Conservation (phyloP, 1,140 invertebrate species). For the Meloidogyne floridensis region DNA sequence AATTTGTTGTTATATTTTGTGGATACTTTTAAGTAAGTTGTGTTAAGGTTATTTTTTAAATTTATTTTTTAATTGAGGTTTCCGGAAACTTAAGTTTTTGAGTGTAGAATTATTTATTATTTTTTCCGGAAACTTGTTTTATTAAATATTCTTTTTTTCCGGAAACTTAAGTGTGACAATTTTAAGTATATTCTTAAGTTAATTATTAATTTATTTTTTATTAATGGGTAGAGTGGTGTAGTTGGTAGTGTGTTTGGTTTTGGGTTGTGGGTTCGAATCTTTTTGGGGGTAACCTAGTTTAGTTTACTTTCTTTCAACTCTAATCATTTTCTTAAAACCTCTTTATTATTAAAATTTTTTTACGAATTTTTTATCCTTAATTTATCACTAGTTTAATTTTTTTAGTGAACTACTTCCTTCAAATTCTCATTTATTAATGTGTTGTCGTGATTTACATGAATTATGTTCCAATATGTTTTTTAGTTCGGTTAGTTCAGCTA, state of each 20-base stretch:
- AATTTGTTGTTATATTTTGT: slow-evolving; percentile 54
- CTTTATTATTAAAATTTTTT: neutral
- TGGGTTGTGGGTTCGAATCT: neutral
- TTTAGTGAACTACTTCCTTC: slow-evolving; percentile 11
- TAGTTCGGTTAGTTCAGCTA: slow-evolving; percentile 46
- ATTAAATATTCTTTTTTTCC: slow-evolving; percentile 11
- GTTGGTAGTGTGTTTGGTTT: slow-evolving; percentile 28
- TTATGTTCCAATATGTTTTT: slow-evolving; percentile 63
- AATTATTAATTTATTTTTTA: slow-evolving; percentile 16
- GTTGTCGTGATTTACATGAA: slow-evolving; percentile 49
- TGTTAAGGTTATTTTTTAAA: neutral
- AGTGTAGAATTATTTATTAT: too few relatives aligned
- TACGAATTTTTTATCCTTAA: too few relatives aligned
- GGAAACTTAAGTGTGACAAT: neutral
- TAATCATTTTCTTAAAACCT: too few relatives aligned
- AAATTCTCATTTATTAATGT: slow-evolving; percentile 23
- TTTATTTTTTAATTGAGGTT: too few relatives aligned
- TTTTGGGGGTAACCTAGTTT: neutral
- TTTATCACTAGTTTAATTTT: slow-evolving; percentile 11
- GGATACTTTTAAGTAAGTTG: slow-evolving; percentile 46
- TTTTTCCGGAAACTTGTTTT: neutral
- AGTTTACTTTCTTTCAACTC: neutral
- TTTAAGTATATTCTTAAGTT: neutral
- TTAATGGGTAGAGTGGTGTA: neutral
- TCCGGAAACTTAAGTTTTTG: too few relatives aligned